A percentile compares a stretch with the other conserved stretches of the same genome.
Conservation (phyloP, 2,113 vertebrate species). For the Phylloscopus trochilus region DNA sequence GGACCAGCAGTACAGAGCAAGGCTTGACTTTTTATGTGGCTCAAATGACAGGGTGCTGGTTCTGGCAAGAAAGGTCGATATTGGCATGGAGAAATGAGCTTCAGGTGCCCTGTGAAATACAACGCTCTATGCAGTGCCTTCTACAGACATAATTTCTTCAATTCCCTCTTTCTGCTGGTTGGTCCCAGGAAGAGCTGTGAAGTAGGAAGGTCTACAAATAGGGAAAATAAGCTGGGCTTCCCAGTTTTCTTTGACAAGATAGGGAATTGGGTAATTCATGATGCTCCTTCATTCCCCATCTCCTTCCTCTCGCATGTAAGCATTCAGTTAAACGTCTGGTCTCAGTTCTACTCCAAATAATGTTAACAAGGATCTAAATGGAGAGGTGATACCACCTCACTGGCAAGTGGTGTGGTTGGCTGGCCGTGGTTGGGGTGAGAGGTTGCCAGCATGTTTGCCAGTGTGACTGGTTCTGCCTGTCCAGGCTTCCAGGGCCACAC, state of each 20-base stretch:
- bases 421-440: neutral
- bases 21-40: neutral
- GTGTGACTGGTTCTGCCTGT: neutral
- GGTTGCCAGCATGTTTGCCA: neutral
- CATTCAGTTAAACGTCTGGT: neutral
- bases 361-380: neutral
- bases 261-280: neutral
- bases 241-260: neutral
- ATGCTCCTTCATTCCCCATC: neutral
- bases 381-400: neutral
- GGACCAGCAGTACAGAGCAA: neutral
- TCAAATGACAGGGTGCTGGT: neutral
- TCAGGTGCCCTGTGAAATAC: neutral
- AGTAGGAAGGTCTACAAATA: neutral
- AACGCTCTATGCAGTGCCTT: neutral
- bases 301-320: neutral
- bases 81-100: neutral
- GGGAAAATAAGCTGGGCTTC: neutral
- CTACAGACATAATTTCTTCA: neutral
- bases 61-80: neutral
- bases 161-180: neutral
- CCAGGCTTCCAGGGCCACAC: neutral
- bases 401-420: too few species aligned
- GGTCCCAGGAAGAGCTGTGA: neutral
- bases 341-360: neutral